These are phyloP conservation scores for Hydropsyche betteni DNA, from an alignment of 2,888 invertebrate genomes.

Conservation along the genomic window DNA sequence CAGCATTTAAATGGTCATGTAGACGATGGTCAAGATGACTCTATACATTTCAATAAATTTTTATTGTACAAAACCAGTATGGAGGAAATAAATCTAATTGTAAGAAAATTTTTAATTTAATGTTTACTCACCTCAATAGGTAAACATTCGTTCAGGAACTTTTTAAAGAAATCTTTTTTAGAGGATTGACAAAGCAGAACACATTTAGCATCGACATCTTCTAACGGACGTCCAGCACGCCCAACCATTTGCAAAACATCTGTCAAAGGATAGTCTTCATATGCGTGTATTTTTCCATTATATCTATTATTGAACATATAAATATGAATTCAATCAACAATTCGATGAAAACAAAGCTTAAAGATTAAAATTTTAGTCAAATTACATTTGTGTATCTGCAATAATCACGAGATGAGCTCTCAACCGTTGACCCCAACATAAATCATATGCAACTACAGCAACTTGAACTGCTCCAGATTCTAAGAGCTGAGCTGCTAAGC, in stretches of 20 bases:
- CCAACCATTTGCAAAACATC: conserved; percentile 99
- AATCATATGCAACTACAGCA: conserved; percentile 89
- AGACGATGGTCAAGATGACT: conserved; percentile 97
- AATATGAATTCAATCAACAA: background rate
- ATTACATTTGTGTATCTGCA: conserved; percentile 88
- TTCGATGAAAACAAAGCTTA: background rate
- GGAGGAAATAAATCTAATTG: background rate
- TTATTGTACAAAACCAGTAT: background rate
- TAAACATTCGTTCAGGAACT: conserved; percentile 95
- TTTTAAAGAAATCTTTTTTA: conserved; percentile 98
- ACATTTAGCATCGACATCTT: conserved; percentile 93
- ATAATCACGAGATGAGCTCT: conserved; percentile 94
- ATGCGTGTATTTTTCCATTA: conserved; percentile 75
- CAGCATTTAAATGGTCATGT: conserved; percentile 99
- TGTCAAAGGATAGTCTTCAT: conserved; percentile 98
- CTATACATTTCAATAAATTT: conserved; percentile 57
- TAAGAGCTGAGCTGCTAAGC: conserved; percentile 92
- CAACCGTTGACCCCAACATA: conserved; percentile 93
- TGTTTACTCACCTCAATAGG: conserved; percentile 80
- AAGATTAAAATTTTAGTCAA: conserved; percentile 37
- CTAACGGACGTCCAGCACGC: conserved; percentile 89
- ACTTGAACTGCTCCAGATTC: conserved; percentile 93
- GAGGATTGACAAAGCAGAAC: conserved; percentile 97
- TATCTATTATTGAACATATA: conserved; percentile 58
- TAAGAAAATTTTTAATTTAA: background rate